phyloP scores from a whole-genome alignment of 2,113 vertebrate genomes.

The Xiphophorus maculatus region DNA sequence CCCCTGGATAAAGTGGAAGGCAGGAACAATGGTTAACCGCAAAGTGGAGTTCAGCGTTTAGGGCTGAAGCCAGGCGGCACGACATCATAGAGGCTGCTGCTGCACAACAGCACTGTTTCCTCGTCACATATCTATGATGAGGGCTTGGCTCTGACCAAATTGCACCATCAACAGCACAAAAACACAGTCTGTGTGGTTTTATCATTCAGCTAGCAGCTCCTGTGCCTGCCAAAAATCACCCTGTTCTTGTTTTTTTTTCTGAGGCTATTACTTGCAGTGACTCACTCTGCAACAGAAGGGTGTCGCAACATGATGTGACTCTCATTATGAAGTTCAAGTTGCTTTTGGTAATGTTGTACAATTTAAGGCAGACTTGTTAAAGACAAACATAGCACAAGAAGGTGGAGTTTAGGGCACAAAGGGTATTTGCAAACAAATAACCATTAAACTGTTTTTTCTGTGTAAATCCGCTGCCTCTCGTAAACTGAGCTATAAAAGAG shows the following conservation, averaged over 20 bases:
- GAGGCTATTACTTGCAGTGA: constrained; percentile 15
- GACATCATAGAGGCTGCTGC: constrained; percentile 59
- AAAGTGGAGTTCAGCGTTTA: constrained; percentile 55
- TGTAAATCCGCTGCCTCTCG: not conserved
- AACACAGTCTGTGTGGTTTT: constrained; percentile 52
- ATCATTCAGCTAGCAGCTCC: constrained; percentile 39
- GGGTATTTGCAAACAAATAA: not conserved
- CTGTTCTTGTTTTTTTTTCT: constrained; percentile 1
- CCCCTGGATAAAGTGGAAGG: constrained; percentile 59
- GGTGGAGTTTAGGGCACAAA: not conserved
- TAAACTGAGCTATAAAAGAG: not conserved
- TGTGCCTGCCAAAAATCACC: constrained; percentile 25
- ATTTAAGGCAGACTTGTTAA: not conserved
- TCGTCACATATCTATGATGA: constrained; percentile 35
- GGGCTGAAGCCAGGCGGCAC: constrained; percentile 56
- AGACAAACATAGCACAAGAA: not conserved
- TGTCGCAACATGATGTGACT: constrained; percentile 29
- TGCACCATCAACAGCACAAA: constrained; percentile 50
- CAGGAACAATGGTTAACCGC: constrained; percentile 77
- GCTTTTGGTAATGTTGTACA: not conserved
- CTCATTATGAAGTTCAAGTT: constrained; percentile 30
- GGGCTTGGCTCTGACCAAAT: constrained; percentile 53
- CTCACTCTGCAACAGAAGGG: constrained; percentile 18
- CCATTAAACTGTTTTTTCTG: not conserved
- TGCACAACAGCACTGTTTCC: constrained; percentile 49